Base-by-base conservation (phyloP, 2,113 vertebrate species). In the Scomber colias region DNA sequence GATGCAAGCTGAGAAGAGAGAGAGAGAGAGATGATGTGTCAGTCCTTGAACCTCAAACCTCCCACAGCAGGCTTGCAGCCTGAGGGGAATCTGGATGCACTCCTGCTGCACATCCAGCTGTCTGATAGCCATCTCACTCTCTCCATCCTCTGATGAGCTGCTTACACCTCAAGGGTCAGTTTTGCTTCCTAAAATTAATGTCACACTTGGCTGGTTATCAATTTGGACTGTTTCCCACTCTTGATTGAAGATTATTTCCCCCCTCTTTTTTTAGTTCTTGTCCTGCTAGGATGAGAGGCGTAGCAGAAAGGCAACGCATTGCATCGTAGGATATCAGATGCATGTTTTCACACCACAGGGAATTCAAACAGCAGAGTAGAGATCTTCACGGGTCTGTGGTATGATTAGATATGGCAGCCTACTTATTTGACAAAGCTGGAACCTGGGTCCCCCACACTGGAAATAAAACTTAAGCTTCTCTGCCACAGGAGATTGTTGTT, bases 41-140 rank as follows among this genome's bases (percentile, higher is more conserved):
- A 87, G 82, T 83, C 70, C 81, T 81, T 87, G 80, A 81, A 87
- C 82, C 79, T 90, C 79, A 69, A 71, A 74, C 84, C 76, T 77
- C 74, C 76, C 65, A 50, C 75, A 71, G 77, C 68, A 71, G 71
- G 51, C 57, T 51, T 44, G 44, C 61, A 75, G 60, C 77, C 75
- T 31, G 72, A 66, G 71, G 83, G 62, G 66, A 53, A 54, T 61
- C 75, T 55, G 72, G 59, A 69, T 75, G 60, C 74, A 19, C 73
- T 84, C 30, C 84, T 71, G 66, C 67, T 81, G 81, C 77, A 75
- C 71, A 63, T 64, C 83, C 87, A 83, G 80, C 75, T 64, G 72
- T 66, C 71, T 89, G 79, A 82, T 59, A 13, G 24, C 55, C 84
- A 51, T 84, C 71, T 71, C 30, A 31, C 27, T 64, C 30, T 30